Evolutionary conservation across 30 jellyfish, hydroid and myxozoan species (phyloP), one percentile per base, ranked within the genome.

Genomic region (Aurelia sp.): DNA sequence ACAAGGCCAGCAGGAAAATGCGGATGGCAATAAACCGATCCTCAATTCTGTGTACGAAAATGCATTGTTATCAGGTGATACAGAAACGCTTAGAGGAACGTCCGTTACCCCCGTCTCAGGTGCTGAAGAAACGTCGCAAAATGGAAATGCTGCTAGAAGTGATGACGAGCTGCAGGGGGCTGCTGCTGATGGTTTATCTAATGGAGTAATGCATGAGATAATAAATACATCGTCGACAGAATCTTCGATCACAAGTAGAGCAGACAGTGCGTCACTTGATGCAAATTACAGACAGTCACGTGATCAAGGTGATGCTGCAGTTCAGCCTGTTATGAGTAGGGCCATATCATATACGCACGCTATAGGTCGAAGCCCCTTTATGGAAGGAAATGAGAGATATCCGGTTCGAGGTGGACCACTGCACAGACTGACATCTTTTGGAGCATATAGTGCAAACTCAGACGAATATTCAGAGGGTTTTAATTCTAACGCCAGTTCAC

Each of bases 261-360:
- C 50, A 4, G 50, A 38, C 9, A 38, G 50, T 38, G 50, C 50
- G 8, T 38, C 50, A 38, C 9, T 8, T 38, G 50, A 38, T 1
- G 9, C 50, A 38, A 38, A 38, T 38, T 38, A 38, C 50, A 38
- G 9, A 4, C 50, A 2, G 9, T 38, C 50, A 38, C 50, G 9
- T 38, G 50, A 38, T 38, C 50, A 0, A 38, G 3, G 9, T 38
- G 50, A 38, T 7, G 50, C 10, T 38, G 50, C 50, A 4, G 9
- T 8, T 38, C 50, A 38, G 50, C 50, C 50, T 38, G 50, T 38
- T 4, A 38, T 38, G 50, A 38, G 50, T 38, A 59, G 88, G 35
- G 60, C 88, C 41, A 76, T 76, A 15, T 76, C 88, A 12, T 76
- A 76, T 63, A 76, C 77, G 67, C 30, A 76, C 20, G 88, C 88